Percentiles rank a stretch among this genome's conserved stretches.
phyloP scores from a whole-genome alignment of 92 coral and sea anemone species.

The Blastomussa wellsi region DNA sequence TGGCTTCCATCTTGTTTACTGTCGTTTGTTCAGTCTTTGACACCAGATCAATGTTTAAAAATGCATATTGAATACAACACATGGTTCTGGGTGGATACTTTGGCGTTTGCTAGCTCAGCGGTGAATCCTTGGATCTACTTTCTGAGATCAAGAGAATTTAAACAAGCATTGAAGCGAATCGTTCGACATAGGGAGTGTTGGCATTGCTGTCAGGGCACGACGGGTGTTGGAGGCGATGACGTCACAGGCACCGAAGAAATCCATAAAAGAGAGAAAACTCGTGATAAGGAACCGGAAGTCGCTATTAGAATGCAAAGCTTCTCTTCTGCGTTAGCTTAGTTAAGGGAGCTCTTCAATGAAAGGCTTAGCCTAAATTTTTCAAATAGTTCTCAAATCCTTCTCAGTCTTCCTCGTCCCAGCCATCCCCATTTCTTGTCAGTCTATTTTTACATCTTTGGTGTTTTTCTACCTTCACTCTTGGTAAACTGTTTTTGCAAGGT shows the following conservation, averaged over 20 bases:
- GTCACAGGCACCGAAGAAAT: neutral
- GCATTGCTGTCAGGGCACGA: neutral
- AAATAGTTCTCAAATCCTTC: too few relatives aligned
- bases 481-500: too few relatives aligned
- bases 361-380: too few relatives aligned
- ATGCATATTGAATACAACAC: constrained; percentile 11
- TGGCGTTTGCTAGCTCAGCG: constrained; percentile 57
- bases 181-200: neutral
- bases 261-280: neutral
- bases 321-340: neutral
- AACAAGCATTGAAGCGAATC: constrained; percentile 32
- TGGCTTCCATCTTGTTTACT: constrained; percentile 52
- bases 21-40: constrained; percentile 39
- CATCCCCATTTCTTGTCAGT: too few relatives aligned
- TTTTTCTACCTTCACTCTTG: too few relatives aligned
- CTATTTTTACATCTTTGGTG: too few relatives aligned
- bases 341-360: too few relatives aligned
- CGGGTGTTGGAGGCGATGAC: neutral
- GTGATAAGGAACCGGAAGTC: neutral
- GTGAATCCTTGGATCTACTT: constrained; percentile 71
- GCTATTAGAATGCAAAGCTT: neutral
- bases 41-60: constrained; percentile 31
- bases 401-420: too few relatives aligned
- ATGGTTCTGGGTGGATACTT: constrained; percentile 61
- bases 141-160: constrained; percentile 52